These are phyloP conservation scores for Calephelis virginiensis DNA, from an alignment of 1,140 invertebrate species.

Conservation along the genomic window DNA sequence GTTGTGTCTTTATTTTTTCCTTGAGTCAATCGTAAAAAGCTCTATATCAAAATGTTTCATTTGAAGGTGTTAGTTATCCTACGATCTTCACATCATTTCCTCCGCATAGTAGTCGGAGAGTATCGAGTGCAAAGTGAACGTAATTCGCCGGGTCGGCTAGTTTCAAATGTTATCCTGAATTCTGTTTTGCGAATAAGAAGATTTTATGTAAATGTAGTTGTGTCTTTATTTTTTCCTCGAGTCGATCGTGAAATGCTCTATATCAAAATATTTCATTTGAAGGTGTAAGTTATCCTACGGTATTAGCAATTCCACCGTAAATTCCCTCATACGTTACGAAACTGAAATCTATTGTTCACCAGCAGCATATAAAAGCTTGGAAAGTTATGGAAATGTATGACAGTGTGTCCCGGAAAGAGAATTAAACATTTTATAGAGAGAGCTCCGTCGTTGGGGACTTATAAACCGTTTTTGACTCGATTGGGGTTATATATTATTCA, in stretches of 20 bases:
- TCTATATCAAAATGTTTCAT: neutral
- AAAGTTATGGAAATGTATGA: slow-evolving; percentile 6
- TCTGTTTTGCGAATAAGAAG: no score
- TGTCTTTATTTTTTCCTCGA: no score
- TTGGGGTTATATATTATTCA: slow-evolving; percentile 44
- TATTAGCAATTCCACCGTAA: neutral
- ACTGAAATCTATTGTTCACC: slow-evolving; percentile 1
- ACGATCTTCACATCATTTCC: neutral
- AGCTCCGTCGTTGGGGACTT: slow-evolving; percentile 26
- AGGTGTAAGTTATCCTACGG: neutral
- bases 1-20: no score
- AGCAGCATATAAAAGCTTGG: slow-evolving; percentile 1
- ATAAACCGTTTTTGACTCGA: slow-evolving; percentile 39
- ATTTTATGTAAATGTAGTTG: no score
- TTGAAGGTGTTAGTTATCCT: neutral
- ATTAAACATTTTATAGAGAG: slow-evolving; percentile 32
- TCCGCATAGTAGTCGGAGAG: neutral
- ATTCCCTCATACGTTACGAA: neutral
- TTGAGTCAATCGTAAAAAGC: no score
- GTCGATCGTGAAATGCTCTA: no score
- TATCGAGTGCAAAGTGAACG: no score
- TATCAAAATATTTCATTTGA: neutral
- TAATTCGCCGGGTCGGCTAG: no score
- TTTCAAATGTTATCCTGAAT: no score
- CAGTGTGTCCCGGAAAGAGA: slow-evolving; percentile 20